These are phyloP conservation scores for Tyrannus savana DNA, from an alignment of 2,113 vertebrate species.

Conservation along the genomic window DNA sequence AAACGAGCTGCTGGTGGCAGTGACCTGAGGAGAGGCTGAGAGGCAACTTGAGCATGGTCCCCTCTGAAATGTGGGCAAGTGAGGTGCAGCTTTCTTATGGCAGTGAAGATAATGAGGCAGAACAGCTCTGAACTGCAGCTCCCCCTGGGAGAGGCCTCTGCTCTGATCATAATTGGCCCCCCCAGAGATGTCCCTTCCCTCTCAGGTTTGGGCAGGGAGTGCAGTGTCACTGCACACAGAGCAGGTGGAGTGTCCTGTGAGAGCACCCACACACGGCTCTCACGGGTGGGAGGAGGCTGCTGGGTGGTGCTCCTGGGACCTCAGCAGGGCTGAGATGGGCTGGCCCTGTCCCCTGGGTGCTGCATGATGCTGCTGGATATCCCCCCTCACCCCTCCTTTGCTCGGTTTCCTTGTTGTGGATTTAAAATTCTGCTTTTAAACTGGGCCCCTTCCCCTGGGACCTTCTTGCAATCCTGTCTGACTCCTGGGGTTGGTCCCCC, in stretches of 20 bases:
- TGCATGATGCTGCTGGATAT: neutral
- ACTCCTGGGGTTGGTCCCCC: neutral
- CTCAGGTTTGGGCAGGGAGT: neutral
- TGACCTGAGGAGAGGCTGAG: neutral
- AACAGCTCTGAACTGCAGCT: neutral
- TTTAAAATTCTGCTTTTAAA: neutral
- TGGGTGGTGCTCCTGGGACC: neutral
- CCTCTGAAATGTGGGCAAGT: neutral
- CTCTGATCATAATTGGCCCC: neutral
- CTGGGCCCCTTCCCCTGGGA: neutral
- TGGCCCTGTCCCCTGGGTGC: neutral
- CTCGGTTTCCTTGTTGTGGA: neutral
- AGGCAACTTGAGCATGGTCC: neutral
- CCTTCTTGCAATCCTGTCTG: neutral
- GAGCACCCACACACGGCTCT: neutral
- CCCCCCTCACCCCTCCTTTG: too few relatives aligned
- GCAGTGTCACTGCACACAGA: neutral
- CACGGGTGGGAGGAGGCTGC: neutral
- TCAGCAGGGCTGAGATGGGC: neutral
- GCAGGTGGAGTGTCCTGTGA: neutral
- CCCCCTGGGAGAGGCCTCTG: neutral
- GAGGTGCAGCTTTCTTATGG: neutral
- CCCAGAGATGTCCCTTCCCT: neutral
- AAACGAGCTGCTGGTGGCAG: neutral
- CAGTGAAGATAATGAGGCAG: neutral